Conservation (phyloP, 2,797 vertebrate species). For the Poeciliopsis presidionis region DNA sequence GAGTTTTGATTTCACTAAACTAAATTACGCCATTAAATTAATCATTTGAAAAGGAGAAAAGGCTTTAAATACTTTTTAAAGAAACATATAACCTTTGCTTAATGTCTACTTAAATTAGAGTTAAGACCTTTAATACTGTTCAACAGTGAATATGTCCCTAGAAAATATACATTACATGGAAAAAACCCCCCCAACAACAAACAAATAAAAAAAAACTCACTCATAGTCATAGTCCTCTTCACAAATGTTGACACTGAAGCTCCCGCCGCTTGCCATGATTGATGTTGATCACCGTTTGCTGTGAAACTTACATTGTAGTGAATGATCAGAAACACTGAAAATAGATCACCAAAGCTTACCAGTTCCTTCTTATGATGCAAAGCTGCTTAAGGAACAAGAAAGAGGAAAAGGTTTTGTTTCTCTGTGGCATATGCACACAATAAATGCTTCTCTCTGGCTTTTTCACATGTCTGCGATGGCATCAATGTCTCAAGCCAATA, state of each 20-base stretch:
- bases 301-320: neutral
- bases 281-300: neutral
- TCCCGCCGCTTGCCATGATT: conserved; percentile 30
- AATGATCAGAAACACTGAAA: neutral
- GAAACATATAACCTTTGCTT: neutral
- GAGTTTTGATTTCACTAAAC: neutral
- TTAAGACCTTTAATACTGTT: neutral
- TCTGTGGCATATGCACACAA: conserved; percentile 7
- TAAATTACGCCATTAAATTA: neutral
- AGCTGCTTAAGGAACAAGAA: neutral
- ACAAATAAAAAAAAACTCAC: conserved; percentile 42
- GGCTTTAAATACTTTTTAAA: neutral
- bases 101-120: neutral
- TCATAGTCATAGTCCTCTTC: conserved; percentile 48
- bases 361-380: neutral
- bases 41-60: neutral
- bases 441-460: neutral
- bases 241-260: conserved; percentile 11
- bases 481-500: neutral
- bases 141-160: neutral
- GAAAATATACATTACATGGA: too few species aligned
- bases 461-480: neutral
- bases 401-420: neutral
- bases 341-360: neutral
- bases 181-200: too few species aligned